Evolutionary conservation across 2,888 invertebrate species (phyloP).

Genomic region (Myopa testacea): DNA sequence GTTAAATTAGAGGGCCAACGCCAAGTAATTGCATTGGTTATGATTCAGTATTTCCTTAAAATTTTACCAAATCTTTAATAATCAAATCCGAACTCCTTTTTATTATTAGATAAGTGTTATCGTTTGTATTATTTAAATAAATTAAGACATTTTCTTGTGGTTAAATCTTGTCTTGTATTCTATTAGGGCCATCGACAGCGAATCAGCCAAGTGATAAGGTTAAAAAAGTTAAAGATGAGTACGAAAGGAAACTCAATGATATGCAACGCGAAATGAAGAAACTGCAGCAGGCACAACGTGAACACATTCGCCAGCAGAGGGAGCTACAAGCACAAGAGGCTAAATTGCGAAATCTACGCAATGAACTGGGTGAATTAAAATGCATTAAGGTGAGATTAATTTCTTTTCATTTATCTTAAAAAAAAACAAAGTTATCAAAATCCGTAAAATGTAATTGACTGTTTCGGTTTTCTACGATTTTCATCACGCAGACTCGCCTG

Average conservation of each 20-base stretch:
- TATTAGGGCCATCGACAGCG: slow-evolving; percentile 50
- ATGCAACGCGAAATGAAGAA: slow-evolving; percentile 90
- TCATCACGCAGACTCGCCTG: slow-evolving; percentile 74
- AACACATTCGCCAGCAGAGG: slow-evolving; percentile 86
- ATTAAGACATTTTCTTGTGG: too few species aligned
- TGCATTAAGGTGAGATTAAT: slow-evolving; percentile 72
- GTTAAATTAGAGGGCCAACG: neutral
- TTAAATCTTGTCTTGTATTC: neutral
- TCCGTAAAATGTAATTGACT: neutral
- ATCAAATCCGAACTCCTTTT: too few species aligned
- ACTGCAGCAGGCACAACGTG: slow-evolving; percentile 87
- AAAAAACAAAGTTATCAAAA: neutral
- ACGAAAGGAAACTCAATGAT: slow-evolving; percentile 83
- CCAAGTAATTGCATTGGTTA: neutral
- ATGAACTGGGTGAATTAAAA: slow-evolving; percentile 85
- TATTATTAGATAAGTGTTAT: too few species aligned
- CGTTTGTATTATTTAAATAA: too few species aligned
- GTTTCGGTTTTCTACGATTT: neutral
- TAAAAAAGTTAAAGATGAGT: slow-evolving; percentile 87
- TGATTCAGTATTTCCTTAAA: neutral
- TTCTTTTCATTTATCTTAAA: slow-evolving; percentile 2
- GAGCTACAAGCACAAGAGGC: slow-evolving; percentile 81
- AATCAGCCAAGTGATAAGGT: slow-evolving; percentile 72
- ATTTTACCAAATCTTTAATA: neutral
- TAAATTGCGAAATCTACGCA: slow-evolving; percentile 77